A percentile compares a stretch with the other conserved stretches of the same genome.
Evolutionary conservation across 2,797 vertebrate species (phyloP).

Genomic region (Lutjanus campechanus): DNA sequence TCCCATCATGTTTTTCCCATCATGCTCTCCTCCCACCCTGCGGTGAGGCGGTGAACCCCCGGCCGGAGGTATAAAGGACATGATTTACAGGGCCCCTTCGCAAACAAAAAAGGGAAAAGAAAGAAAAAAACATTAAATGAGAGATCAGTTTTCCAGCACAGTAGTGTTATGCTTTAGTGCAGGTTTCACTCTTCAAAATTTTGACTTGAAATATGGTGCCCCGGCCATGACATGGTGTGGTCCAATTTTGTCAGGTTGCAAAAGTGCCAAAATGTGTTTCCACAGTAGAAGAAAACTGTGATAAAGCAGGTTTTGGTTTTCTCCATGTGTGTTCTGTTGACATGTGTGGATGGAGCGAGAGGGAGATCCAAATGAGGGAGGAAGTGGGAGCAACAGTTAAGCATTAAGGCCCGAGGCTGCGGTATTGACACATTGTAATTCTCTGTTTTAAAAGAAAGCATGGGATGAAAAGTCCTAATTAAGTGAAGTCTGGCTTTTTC

Average conservation of each 20-base stretch:
- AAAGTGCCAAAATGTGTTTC: slow-evolving; percentile 63
- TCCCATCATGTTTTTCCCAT: slow-evolving; percentile 83
- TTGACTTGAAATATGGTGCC: slow-evolving; percentile 52
- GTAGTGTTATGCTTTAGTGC: slow-evolving; percentile 50
- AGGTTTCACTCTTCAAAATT: slow-evolving; percentile 46
- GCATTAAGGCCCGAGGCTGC: slow-evolving; percentile 21
- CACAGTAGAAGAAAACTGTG: slow-evolving; percentile 44
- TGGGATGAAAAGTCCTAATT: slow-evolving; percentile 21
- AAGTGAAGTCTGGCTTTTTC: slow-evolving; percentile 47
- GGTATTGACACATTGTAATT: slow-evolving; percentile 46
- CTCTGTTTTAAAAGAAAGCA: slow-evolving; percentile 38
- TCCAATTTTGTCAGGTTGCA: slow-evolving; percentile 62
- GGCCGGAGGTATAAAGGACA: slow-evolving; percentile 83
- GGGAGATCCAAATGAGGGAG: slow-evolving; percentile 45
- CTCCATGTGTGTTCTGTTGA: slow-evolving; percentile 60
- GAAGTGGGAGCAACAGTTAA: slow-evolving; percentile 47
- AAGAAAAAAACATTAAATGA: slow-evolving; percentile 61
- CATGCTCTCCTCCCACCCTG: slow-evolving; percentile 79
- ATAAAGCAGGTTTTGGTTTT: slow-evolving; percentile 57
- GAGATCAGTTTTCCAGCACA: slow-evolving; percentile 75
- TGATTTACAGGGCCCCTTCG: slow-evolving; percentile 79
- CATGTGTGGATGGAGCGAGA: slow-evolving; percentile 34
- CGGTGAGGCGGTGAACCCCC: slow-evolving; percentile 77
- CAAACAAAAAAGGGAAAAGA: slow-evolving; percentile 45
- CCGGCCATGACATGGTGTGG: slow-evolving; percentile 25